These are phyloP conservation scores for Melopsittacus undulatus DNA, from an alignment of 2,797 vertebrate genomes.

Conservation along the genomic window DNA sequence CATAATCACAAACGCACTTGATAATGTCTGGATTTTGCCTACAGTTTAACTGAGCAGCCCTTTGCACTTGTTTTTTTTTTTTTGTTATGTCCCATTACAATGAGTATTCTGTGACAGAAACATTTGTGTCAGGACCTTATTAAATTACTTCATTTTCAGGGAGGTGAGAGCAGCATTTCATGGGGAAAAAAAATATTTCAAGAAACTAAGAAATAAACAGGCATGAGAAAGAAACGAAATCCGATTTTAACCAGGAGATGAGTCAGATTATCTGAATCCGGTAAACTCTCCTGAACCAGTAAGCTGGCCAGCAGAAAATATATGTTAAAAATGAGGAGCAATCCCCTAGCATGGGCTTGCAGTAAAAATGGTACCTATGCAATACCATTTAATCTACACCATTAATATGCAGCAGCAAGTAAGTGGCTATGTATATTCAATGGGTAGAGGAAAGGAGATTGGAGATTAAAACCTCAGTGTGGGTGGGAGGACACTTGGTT, in stretches of 20 bases:
- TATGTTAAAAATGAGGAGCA: not conserved
- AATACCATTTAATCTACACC: not conserved
- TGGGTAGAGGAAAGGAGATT: not conserved
- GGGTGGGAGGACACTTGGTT: not conserved
- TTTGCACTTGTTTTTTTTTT: not conserved
- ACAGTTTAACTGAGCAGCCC: not conserved
- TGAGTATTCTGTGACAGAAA: not conserved
- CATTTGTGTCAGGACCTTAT: not conserved
- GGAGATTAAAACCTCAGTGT: not conserved
- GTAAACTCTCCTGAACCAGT: not conserved
- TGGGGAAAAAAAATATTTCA: not conserved
- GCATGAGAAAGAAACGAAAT: not conserved
- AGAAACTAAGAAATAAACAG: not conserved
- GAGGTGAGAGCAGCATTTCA: not conserved
- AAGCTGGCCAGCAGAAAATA: not conserved
- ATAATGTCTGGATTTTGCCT: not conserved
- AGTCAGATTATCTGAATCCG: not conserved
- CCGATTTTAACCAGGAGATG: not conserved
- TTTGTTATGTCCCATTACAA: not conserved
- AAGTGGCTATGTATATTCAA: not conserved
- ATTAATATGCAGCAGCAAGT: not conserved
- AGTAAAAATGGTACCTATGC: not conserved
- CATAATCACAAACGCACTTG: not conserved
- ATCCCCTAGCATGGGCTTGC: not conserved
- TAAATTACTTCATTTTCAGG: not conserved